Conservation (phyloP, 64 coral and sea anemone species). For the Montipora cactus region DNA sequence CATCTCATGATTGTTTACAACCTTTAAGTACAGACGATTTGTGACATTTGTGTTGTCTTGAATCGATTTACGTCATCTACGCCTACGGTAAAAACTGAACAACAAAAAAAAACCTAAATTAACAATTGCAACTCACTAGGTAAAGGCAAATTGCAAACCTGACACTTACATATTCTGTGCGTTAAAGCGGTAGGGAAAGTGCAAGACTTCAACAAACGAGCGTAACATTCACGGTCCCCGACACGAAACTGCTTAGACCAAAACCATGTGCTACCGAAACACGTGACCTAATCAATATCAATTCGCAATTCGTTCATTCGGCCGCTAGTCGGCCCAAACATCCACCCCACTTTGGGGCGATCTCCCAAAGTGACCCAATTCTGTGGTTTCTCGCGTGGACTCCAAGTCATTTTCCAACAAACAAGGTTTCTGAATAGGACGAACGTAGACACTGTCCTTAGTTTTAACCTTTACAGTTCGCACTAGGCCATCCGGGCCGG, state of each 20-base stretch:
- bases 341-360: neutral
- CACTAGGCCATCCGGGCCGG: conserved; percentile 14
- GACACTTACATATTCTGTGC: neutral
- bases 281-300: neutral
- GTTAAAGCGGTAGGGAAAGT: too few relatives aligned
- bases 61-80: neutral
- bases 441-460: conserved; percentile 9
- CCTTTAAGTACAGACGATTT: too few relatives aligned
- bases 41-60: too few relatives aligned
- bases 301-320: neutral
- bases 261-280: neutral
- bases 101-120: neutral
- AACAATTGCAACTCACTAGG: neutral
- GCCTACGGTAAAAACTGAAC: conserved; percentile 12
- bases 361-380: neutral
- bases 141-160: neutral
- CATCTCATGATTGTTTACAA: too few relatives aligned
- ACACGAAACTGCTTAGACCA: neutral
- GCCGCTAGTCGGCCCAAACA: neutral
- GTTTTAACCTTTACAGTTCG: conserved; percentile 38
- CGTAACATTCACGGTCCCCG: too few relatives aligned
- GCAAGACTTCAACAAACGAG: too few relatives aligned
- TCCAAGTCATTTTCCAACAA: conserved; percentile 10
- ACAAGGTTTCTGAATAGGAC: conserved; percentile 12
- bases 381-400: neutral